These are phyloP conservation scores for Eupithecia inturbata DNA, from an alignment of 2,888 invertebrate species.

Conservation along the genomic window DNA sequence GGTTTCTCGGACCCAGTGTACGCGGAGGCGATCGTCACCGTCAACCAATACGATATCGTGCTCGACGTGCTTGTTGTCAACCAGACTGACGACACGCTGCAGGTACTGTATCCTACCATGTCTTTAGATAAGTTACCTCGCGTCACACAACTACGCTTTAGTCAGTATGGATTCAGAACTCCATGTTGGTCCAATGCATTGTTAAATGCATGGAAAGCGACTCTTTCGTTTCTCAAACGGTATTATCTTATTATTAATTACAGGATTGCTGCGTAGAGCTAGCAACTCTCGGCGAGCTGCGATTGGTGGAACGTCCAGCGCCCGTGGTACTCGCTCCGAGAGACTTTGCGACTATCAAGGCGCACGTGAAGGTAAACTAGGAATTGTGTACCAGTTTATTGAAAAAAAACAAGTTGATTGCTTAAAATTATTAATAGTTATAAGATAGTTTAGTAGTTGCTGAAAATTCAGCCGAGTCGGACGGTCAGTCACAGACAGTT, in stretches of 20 bases:
- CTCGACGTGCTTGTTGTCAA: constrained; percentile 99
- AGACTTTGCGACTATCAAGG: constrained; percentile 99
- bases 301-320: constrained; percentile 98
- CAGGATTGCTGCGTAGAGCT: constrained; percentile 99
- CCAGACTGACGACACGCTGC: constrained; percentile 87
- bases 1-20: constrained; percentile 99
- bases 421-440: not conserved
- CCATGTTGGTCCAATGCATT: no score
- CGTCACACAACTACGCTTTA: no score
- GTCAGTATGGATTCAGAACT: no score
- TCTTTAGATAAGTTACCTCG: no score
- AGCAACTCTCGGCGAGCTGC: constrained; percentile 98
- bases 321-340: constrained; percentile 97
- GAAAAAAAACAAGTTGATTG: not conserved
- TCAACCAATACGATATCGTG: constrained; percentile 99
- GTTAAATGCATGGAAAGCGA: no score
- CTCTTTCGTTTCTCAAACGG: not conserved
- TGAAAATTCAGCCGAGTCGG: not conserved
- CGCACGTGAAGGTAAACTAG: constrained; percentile 90
- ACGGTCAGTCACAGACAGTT: not conserved
- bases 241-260: constrained; percentile 75
- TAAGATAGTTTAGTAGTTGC: not conserved
- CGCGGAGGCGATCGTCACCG: constrained; percentile 99
- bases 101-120: not conserved
- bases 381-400: no score